Base-by-base conservation (phyloP, 2,797 vertebrate genomes). In the Phalanger gymnotis region DNA sequence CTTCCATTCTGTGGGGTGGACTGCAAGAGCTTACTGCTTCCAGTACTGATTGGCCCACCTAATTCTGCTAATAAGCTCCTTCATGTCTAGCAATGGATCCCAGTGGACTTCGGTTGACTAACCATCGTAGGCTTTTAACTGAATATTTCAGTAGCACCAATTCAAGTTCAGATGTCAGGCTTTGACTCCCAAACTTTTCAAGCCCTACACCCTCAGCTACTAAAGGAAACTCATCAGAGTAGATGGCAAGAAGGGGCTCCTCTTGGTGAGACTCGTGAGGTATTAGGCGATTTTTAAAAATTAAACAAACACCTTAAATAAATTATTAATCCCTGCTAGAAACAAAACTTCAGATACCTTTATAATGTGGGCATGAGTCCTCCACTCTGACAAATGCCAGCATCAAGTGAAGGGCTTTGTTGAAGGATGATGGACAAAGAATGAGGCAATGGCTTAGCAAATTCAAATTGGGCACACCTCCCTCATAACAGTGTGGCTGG, bases 201-300 rank as follows among this genome's bases (percentile, higher is more conserved):
- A 81, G n/a, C 66, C n/a, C n/a, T 81, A 25, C 9, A 51, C 22
- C 7, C 40, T 47, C 40, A 87, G 40, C 54, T 54, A 91, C 40
- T 89, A 55, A 53, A 53, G 66, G 54, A 89, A 55, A 90, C 9
- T 51, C 5, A 57, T 40, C 81, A 92, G 94, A 93, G 95, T 47
- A 47, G 51, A 89, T 52, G 73, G 9, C 40, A 92, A 51, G 40
- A 92, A 57, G 27, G 25, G 51, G 34, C 47, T 95, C 2, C 34
- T 66, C 61, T 93, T 96, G 30, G n/a, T 53, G 11, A 92, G 55
- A 93, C 53, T 53, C 13, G 53, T n/a, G 58, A 97, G 91, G 47
- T 53, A 40, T 81, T 81, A 11, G 54, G n/a, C 91, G 31, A 87
- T 92, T 93, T 90, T 57, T 4, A 96, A 92, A 92, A 94, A 54